A percentile compares a stretch with the other conserved stretches of the same genome.
These are phyloP conservation scores for Apeltes quadracus DNA, from an alignment of 2,113 vertebrate species.

Conservation along the genomic window DNA sequence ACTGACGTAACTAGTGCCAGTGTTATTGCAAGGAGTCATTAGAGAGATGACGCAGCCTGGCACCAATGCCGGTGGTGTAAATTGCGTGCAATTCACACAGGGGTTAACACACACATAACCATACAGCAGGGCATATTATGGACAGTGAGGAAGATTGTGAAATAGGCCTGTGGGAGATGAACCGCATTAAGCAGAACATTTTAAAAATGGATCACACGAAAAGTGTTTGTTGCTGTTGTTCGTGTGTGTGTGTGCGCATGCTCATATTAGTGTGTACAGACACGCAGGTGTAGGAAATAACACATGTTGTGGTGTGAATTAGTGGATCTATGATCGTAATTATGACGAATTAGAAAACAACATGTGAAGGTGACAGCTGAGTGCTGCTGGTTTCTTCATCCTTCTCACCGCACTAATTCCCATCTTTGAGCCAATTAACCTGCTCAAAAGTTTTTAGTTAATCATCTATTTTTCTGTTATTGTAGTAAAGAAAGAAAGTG, in stretches of 20 bases:
- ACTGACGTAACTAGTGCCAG: conserved; percentile 52
- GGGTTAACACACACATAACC: conserved; percentile 19
- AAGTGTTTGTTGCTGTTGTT: background rate
- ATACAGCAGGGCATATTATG: conserved; percentile 11
- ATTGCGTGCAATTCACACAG: conserved; percentile 27
- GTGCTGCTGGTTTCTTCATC: background rate
- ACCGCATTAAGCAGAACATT: conserved; percentile 10
- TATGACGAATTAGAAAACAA: background rate
- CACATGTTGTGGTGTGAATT: background rate
- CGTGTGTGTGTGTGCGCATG: background rate
- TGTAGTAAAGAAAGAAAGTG: background rate
- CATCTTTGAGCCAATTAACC: background rate
- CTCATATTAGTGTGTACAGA: too few relatives aligned
- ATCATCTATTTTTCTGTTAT: background rate
- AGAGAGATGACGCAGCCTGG: conserved; percentile 65
- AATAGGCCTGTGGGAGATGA: conserved; percentile 41
- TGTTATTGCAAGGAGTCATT: conserved; percentile 60
- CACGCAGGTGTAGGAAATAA: background rate
- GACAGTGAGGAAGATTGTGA: conserved; percentile 25
- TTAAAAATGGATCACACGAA: background rate
- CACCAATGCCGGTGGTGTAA: conserved; percentile 54
- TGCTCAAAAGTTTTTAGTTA: background rate
- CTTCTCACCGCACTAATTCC: background rate
- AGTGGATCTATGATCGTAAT: background rate
- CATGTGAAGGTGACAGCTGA: background rate